Percentiles rank a stretch among this genome's conserved stretches.
phyloP scores from a whole-genome alignment of 1,140 invertebrate species.

The Lepidurus packardi region DNA sequence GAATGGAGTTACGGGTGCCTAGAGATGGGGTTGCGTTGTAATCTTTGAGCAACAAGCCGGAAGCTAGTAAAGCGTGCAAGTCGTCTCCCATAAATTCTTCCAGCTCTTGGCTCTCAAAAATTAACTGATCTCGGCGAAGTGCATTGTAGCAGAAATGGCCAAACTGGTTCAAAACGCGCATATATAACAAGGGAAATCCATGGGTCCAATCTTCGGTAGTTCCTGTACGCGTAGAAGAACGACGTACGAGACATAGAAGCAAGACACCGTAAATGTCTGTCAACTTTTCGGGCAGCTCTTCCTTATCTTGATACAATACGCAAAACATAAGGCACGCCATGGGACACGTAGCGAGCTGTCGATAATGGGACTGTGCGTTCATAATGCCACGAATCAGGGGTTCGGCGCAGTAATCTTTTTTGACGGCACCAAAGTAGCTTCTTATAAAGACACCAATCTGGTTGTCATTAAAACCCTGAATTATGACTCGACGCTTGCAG shows the following conservation, averaged over 20 bases:
- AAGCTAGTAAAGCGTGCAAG: conserved; percentile 29
- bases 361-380: conserved; percentile 36
- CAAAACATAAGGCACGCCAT: conserved; percentile 39
- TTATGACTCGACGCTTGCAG: conserved; percentile 34
- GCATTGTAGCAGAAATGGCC: conserved; percentile 38
- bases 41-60: conserved; percentile 29
- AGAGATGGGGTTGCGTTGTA: not conserved
- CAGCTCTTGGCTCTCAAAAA: conserved; percentile 38
- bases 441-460: conserved; percentile 38
- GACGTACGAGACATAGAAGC: conserved; percentile 26
- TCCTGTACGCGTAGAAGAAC: conserved; percentile 20
- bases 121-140: conserved; percentile 35
- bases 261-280: conserved; percentile 31
- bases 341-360: conserved; percentile 36
- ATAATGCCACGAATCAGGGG: conserved; percentile 34
- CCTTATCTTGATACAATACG: conserved; percentile 37
- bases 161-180: conserved; percentile 35
- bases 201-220: not conserved
- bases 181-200: conserved; percentile 20
- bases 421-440: conserved; percentile 37
- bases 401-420: conserved; percentile 34
- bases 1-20: not conserved
- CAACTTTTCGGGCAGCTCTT: conserved; percentile 27
- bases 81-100: not conserved
- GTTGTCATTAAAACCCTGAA: conserved; percentile 38